phyloP scores from a whole-genome alignment of 35 echinoderm and acorn worm species.

The Eucidaris tribuloides region DNA sequence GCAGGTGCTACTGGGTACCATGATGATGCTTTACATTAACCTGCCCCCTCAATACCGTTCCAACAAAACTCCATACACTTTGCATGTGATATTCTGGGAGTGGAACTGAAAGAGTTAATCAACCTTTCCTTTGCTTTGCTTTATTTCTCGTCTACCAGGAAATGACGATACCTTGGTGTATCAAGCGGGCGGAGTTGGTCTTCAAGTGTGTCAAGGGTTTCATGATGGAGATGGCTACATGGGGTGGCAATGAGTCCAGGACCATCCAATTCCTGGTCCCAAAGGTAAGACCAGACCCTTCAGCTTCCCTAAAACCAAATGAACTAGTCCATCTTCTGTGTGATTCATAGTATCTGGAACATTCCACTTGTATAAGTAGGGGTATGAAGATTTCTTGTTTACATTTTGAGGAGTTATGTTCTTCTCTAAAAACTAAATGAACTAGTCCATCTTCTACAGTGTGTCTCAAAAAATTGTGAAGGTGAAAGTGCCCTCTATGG shows the following conservation, averaged over 20 bases:
- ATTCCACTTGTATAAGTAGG: neutral
- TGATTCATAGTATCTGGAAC: neutral
- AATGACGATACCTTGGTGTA: slow-evolving; percentile 91
- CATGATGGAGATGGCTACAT: slow-evolving; percentile 97
- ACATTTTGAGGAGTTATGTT: neutral
- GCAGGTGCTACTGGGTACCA: too few species aligned
- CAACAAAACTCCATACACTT: too few species aligned
- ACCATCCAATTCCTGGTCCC: slow-evolving; percentile 95
- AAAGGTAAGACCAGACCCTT: slow-evolving; percentile 45
- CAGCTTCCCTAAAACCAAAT: neutral
- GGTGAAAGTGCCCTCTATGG: too few species aligned
- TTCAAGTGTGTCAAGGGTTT: slow-evolving; percentile 94
- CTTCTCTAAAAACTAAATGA: neutral
- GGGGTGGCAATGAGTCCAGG: slow-evolving; percentile 77
- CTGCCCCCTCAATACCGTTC: too few species aligned
- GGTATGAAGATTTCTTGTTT: neutral
- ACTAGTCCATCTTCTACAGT: neutral
- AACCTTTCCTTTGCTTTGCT: neutral
- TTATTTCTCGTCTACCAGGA: slow-evolving; percentile 28
- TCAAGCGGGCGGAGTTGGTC: slow-evolving; percentile 83
- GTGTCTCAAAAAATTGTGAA: too few species aligned
- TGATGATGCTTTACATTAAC: too few species aligned
- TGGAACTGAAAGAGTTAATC: neutral
- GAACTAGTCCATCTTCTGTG: neutral
- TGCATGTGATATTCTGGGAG: too few species aligned